Conservation (phyloP, 2,888 invertebrate genomes). For the Coremacera marginata region DNA sequence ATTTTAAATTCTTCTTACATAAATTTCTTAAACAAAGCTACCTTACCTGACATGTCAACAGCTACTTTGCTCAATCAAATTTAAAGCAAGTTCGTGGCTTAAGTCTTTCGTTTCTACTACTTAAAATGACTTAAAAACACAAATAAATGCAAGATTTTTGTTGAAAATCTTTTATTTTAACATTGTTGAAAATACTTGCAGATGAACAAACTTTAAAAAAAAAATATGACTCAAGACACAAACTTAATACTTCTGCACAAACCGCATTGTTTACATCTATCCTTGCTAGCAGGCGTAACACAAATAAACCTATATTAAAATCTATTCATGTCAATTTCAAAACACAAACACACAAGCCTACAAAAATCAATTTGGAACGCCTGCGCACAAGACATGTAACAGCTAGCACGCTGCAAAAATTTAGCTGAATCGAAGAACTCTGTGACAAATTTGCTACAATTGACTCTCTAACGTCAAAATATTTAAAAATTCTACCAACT, state of each 20-base stretch:
- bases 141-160: too few relatives aligned
- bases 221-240: too few relatives aligned
- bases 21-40: too few relatives aligned
- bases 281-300: neutral
- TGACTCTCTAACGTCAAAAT: constrained; percentile 18
- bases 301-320: neutral
- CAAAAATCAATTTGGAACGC: constrained; percentile 19
- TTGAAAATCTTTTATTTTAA: too few relatives aligned
- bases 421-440: neutral
- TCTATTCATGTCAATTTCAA: neutral
- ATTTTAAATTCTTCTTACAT: too few relatives aligned
- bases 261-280: too few relatives aligned
- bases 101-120: neutral
- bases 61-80: too few relatives aligned
- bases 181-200: too few relatives aligned
- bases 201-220: too few relatives aligned
- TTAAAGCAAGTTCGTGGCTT: neutral
- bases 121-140: too few relatives aligned
- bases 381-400: neutral
- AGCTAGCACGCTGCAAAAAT: neutral
- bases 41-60: too few relatives aligned
- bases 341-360: neutral
- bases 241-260: too few relatives aligned
- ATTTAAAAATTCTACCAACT: neutral
- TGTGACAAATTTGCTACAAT: constrained; percentile 21